A percentile compares a stretch with the other conserved stretches of the same genome.
Evolutionary conservation across 2,113 vertebrate genomes (phyloP).

Genomic region (Cyanistes caeruleus): DNA sequence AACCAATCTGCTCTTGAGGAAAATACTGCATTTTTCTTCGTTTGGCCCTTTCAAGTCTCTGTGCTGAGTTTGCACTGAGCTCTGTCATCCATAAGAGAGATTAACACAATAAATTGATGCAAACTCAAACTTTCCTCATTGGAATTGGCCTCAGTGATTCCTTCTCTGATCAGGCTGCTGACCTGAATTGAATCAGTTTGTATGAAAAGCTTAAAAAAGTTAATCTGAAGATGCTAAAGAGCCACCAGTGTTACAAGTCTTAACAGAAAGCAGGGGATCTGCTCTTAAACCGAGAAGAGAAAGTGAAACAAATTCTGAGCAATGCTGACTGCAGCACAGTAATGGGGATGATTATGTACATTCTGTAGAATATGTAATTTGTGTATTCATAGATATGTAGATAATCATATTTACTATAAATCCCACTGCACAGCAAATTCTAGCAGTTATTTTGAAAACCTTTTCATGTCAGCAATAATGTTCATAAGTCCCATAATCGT

Average conservation of each 20-base stretch:
- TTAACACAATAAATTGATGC: neutral
- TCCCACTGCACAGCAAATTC: neutral
- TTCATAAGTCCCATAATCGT: neutral
- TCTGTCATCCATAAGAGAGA: neutral
- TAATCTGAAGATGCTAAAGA: neutral
- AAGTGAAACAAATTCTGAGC: neutral
- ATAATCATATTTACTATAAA: neutral
- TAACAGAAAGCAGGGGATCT: neutral
- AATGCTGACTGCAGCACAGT: neutral
- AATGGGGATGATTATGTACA: neutral
- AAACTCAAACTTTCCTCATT: neutral
- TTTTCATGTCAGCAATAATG: neutral
- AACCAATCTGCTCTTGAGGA: neutral
- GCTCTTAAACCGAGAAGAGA: neutral
- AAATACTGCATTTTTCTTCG: neutral
- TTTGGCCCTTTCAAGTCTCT: neutral
- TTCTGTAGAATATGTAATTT: neutral
- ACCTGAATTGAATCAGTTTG: neutral
- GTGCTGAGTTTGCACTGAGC: neutral
- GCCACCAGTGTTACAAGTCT: neutral
- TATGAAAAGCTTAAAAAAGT: neutral
- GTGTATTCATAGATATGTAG: neutral
- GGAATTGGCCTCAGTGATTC: neutral
- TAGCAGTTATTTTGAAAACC: neutral
- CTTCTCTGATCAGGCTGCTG: neutral